These are phyloP conservation scores for Drosophila subquinaria DNA, from an alignment of 2,888 invertebrate genomes.

Conservation along the genomic window DNA sequence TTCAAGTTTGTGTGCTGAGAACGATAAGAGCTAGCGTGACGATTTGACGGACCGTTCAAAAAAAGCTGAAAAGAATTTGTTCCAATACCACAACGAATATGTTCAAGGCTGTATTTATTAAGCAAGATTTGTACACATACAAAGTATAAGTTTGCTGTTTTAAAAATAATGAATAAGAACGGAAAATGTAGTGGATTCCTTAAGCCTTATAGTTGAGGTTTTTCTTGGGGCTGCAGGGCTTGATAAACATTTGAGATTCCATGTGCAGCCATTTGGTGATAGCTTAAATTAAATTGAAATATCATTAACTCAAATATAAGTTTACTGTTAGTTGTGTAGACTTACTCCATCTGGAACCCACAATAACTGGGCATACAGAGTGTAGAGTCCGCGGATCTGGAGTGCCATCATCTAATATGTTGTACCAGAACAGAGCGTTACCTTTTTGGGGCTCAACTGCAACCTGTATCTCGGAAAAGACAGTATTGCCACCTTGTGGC, in stretches of 20 bases:
- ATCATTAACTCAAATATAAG: neutral
- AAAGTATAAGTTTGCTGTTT: neutral
- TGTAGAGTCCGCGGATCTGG: conserved; percentile 49
- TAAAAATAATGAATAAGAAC: neutral
- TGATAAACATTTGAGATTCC: conserved; percentile 43
- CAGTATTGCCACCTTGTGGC: conserved; percentile 48
- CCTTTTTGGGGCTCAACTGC: conserved; percentile 51
- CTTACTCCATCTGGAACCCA: conserved; percentile 66
- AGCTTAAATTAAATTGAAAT: conserved; percentile 27
- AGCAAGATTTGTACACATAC: neutral
- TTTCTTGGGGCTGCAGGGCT: conserved; percentile 29
- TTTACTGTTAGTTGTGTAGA: neutral
- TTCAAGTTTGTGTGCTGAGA: neutral
- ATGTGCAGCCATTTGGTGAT: conserved; percentile 53
- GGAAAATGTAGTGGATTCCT: neutral
- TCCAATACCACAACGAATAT: conserved; percentile 5
- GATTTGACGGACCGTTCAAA: neutral
- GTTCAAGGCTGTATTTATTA: conserved; percentile 8
- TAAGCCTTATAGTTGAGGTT: neutral
- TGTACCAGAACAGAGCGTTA: conserved; percentile 57
- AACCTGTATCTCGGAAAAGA: conserved; percentile 48
- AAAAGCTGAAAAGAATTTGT: neutral
- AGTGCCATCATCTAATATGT: conserved; percentile 48
- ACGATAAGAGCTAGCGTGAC: conserved; percentile 26
- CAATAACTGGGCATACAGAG: conserved; percentile 55